These are phyloP conservation scores for Bovichtus diacanthus DNA, from an alignment of 2,797 vertebrate genomes.

Conservation along the genomic window DNA sequence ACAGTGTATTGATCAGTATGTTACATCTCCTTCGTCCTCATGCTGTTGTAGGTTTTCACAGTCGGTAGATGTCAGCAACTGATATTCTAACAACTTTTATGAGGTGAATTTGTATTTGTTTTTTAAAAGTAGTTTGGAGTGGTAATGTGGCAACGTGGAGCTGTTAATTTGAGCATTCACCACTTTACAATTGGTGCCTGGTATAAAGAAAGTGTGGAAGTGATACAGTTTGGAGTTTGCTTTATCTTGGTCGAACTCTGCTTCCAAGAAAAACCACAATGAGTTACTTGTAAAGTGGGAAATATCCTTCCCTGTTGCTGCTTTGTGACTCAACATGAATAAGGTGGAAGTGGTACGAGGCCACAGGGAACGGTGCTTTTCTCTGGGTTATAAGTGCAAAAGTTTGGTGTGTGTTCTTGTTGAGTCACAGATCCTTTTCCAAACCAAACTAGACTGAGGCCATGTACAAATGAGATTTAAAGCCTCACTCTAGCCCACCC, in stretches of 20 bases:
- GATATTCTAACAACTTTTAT: slow-evolving; percentile 6
- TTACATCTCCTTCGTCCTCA: not conserved
- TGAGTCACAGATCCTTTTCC: slow-evolving; percentile 75
- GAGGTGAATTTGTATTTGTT: not conserved
- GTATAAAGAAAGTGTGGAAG: slow-evolving; percentile 64
- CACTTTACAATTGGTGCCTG: slow-evolving; percentile 12
- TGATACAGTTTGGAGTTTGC: slow-evolving; percentile 45
- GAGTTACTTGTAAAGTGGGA: slow-evolving; percentile 81
- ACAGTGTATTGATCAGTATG: not conserved
- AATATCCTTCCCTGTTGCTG: slow-evolving; percentile 69
- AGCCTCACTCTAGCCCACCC: slow-evolving; percentile 10
- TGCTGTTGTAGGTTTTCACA: not conserved
- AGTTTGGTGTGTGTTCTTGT: slow-evolving; percentile 66
- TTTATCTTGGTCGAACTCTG: slow-evolving; percentile 75
- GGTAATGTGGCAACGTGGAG: slow-evolving; percentile 16
- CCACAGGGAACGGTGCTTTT: slow-evolving; percentile 77
- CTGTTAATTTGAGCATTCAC: slow-evolving; percentile 28
- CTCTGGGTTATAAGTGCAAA: slow-evolving; percentile 66
- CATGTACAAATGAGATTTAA: slow-evolving; percentile 43
- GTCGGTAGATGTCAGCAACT: not conserved
- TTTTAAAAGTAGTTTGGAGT: slow-evolving; percentile 10
- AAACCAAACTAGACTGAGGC: slow-evolving; percentile 58
- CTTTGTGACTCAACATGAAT: slow-evolving; percentile 83
- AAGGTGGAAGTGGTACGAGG: slow-evolving; percentile 76
- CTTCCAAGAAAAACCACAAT: slow-evolving; percentile 80